Percentiles rank a stretch among this genome's conserved stretches.
phyloP scores from a whole-genome alignment of 2,888 invertebrate genomes.

The Creontiades dilutus region DNA sequence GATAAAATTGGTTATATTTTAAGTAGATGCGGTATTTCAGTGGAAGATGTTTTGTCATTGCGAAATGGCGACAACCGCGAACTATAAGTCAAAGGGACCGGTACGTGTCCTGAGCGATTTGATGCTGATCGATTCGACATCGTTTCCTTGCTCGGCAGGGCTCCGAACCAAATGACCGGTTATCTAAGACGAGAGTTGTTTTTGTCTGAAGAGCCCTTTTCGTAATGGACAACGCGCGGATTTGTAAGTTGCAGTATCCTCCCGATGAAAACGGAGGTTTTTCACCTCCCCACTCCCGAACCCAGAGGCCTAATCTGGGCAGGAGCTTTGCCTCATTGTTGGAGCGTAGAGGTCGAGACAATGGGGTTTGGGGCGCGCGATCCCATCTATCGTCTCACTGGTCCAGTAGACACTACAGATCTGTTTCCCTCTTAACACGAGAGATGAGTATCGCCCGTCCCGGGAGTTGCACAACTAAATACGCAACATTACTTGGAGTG shows the following conservation, averaged over 20 bases:
- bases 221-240: not conserved
- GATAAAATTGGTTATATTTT: too few relatives aligned
- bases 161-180: not conserved
- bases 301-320: slow-evolving; percentile 37
- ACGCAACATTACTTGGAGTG: slow-evolving; percentile 29
- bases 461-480: slow-evolving; percentile 37
- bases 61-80: too few relatives aligned
- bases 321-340: slow-evolving; percentile 54
- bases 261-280: slow-evolving; percentile 14
- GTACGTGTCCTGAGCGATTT: not conserved
- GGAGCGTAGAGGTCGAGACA: not conserved
- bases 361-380: not conserved
- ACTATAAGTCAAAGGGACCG: too few relatives aligned
- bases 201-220: not conserved
- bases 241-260: slow-evolving; percentile 47
- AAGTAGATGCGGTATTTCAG: too few relatives aligned
- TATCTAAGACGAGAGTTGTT: slow-evolving; percentile 17
- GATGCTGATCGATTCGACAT: not conserved
- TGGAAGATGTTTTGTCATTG: too few relatives aligned
- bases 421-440: slow-evolving; percentile 46
- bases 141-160: not conserved
- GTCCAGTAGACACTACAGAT: slow-evolving; percentile 49
- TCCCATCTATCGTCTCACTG: slow-evolving; percentile 54
- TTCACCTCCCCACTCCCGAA: not conserved
- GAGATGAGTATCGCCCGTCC: not conserved